Evolutionary conservation across 2,888 invertebrate species (phyloP).

Genomic region (Balanococcus diminutus): DNA sequence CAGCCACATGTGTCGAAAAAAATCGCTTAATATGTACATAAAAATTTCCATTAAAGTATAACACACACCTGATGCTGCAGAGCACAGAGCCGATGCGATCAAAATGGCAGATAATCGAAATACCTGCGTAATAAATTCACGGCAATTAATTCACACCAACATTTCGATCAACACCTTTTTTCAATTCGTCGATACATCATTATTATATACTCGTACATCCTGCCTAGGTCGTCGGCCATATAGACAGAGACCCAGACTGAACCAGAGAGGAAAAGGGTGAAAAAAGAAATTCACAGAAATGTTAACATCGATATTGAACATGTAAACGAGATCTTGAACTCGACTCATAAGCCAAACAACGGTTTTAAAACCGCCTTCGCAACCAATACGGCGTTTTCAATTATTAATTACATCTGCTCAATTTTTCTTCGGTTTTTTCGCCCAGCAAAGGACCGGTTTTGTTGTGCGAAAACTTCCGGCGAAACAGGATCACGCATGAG

Average conservation of each 20-base stretch:
- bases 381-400: slow-evolving; percentile 17
- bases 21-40: slow-evolving; percentile 7
- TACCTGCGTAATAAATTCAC: background rate
- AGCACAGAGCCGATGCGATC: too few relatives aligned
- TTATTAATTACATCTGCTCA: slow-evolving; percentile 38
- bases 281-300: slow-evolving; percentile 2
- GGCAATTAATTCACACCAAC: slow-evolving; percentile 20
- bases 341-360: background rate
- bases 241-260: background rate
- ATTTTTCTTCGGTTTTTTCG: slow-evolving; percentile 29
- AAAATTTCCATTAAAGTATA: background rate
- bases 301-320: background rate
- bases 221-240: background rate
- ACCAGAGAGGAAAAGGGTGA: background rate
- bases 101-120: slow-evolving; percentile 5
- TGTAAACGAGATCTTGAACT: slow-evolving; percentile 4
- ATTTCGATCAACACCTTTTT: slow-evolving; percentile 14
- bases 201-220: background rate
- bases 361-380: slow-evolving; percentile 22
- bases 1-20: background rate
- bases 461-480: slow-evolving; percentile 35
- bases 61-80: background rate
- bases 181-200: slow-evolving; percentile 8
- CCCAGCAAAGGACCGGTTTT: slow-evolving; percentile 10
- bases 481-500: background rate